Conservation (phyloP, 1,140 invertebrate genomes). For the Zaprionus davidi region DNA sequence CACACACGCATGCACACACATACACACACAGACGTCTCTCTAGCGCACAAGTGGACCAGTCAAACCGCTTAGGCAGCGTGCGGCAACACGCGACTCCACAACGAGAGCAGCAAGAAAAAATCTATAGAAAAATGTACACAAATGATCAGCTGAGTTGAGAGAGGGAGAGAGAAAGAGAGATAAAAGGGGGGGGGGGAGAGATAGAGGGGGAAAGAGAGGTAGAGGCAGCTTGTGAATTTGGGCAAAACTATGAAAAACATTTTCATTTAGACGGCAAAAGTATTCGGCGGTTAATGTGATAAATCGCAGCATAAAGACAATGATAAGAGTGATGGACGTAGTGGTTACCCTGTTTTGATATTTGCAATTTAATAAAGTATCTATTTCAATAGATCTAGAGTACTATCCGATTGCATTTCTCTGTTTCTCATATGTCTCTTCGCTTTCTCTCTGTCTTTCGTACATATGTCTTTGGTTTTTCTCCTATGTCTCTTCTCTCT, state of each 20-base stretch:
- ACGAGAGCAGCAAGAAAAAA: constrained; percentile 59
- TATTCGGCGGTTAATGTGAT: background rate
- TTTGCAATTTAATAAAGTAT: too few relatives aligned
- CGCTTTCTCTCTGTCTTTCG: too few relatives aligned
- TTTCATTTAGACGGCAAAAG: constrained; percentile 22
- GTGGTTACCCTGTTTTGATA: background rate
- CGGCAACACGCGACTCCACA: constrained; percentile 58
- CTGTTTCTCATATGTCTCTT: background rate
- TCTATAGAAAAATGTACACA: constrained; percentile 40
- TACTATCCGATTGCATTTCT: too few relatives aligned
- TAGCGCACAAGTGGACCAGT: constrained; percentile 61
- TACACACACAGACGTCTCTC: constrained; percentile 15
- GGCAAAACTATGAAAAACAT: constrained; percentile 21
- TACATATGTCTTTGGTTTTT: too few relatives aligned
- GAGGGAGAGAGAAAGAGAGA: background rate
- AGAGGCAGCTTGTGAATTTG: background rate
- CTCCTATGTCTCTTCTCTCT: too few relatives aligned
- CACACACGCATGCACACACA: background rate
- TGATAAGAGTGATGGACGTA: background rate
- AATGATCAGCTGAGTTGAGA: constrained; percentile 41
- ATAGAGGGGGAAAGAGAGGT: background rate
- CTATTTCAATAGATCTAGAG: too few relatives aligned
- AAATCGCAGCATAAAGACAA: background rate
- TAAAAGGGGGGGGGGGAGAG: background rate
- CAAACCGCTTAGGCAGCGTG: constrained; percentile 57